A percentile compares a stretch with the other conserved stretches of the same genome.
phyloP scores from a whole-genome alignment of 1,140 invertebrate genomes.

The Leptinotarsa lineolata region DNA sequence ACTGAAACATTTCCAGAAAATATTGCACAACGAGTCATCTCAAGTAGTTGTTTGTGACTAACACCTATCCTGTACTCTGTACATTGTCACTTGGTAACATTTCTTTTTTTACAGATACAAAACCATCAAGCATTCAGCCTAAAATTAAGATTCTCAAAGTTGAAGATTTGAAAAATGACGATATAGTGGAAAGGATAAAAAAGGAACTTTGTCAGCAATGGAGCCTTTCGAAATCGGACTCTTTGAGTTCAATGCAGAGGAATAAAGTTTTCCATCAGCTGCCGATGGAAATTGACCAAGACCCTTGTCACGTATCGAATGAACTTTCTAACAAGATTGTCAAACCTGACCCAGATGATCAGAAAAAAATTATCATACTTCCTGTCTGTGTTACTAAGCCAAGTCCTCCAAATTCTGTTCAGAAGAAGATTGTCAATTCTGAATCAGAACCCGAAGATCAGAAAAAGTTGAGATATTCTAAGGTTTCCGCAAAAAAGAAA shows the following conservation, averaged over 20 bases:
- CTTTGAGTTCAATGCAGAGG: not conserved
- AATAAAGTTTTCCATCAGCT: not conserved
- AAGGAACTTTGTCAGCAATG: constrained; percentile 38
- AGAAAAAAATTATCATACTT: not conserved
- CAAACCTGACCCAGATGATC: constrained; percentile 9
- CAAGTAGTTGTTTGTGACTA: too few species aligned
- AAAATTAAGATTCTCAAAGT: constrained; percentile 42
- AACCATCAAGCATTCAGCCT: not conserved
- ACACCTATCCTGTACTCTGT: too few species aligned
- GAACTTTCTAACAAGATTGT: not conserved
- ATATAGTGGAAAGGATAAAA: constrained; percentile 44
- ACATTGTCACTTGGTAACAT: too few species aligned
- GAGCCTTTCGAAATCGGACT: constrained; percentile 12
- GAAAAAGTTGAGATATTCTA: too few species aligned
- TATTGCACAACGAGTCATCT: too few species aligned
- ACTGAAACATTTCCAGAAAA: too few species aligned
- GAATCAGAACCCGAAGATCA: too few species aligned
- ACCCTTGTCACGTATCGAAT: too few species aligned
- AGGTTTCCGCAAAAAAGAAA: too few species aligned
- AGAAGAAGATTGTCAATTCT: too few species aligned
- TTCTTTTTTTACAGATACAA: not conserved
- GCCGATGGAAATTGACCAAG: not conserved
- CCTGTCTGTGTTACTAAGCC: too few species aligned
- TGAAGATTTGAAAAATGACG: constrained; percentile 44
- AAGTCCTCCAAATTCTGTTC: too few species aligned